A percentile compares a stretch with the other conserved stretches of the same genome.
Evolutionary conservation across 2,888 invertebrate species (phyloP).

Genomic region (Coleophora flavipennella): DNA sequence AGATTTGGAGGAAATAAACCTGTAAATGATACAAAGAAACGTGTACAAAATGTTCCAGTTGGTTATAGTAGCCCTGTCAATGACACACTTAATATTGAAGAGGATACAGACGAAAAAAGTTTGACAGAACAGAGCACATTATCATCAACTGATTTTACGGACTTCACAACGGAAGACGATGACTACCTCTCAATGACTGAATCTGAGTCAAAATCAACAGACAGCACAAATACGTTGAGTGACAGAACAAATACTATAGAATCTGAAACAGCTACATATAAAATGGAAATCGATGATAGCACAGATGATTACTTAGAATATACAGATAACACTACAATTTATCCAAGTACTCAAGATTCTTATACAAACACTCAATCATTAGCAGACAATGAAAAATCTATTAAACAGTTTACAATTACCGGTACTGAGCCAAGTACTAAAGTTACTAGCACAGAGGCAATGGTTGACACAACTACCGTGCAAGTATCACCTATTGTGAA

Average conservation of each 20-base stretch:
- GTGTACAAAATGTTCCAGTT: conserved; percentile 57
- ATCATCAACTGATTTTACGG: conserved; percentile 26
- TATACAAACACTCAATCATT: conserved; percentile 28
- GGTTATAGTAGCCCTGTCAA: conserved; percentile 40
- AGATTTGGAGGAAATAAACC: conserved; percentile 44
- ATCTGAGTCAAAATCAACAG: conserved; percentile 27
- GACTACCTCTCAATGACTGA: conserved; percentile 53
- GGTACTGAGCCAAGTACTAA: conserved; percentile 16
- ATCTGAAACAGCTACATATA: conserved; percentile 35
- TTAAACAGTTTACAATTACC: conserved; percentile 9
- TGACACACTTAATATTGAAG: no score
- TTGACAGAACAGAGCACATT: conserved; percentile 29
- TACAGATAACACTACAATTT: conserved; percentile 37
- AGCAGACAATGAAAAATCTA: conserved; percentile 19
- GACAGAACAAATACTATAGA: conserved; percentile 31
- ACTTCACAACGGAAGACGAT: conserved; percentile 38
- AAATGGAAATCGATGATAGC: conserved; percentile 46
- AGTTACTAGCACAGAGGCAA: conserved; percentile 22
- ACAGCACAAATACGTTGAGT: conserved; percentile 16
- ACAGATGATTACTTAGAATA: conserved; percentile 56
- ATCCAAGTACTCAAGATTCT: conserved; percentile 37
- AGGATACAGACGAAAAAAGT: conserved; percentile 15
- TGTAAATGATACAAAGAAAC: conserved; percentile 41
- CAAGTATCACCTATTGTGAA: conserved; percentile 46
- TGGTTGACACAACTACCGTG: conserved; percentile 33